Evolutionary conservation across 2,888 invertebrate species (phyloP).

Genomic region (Epinotia brunnichana): DNA sequence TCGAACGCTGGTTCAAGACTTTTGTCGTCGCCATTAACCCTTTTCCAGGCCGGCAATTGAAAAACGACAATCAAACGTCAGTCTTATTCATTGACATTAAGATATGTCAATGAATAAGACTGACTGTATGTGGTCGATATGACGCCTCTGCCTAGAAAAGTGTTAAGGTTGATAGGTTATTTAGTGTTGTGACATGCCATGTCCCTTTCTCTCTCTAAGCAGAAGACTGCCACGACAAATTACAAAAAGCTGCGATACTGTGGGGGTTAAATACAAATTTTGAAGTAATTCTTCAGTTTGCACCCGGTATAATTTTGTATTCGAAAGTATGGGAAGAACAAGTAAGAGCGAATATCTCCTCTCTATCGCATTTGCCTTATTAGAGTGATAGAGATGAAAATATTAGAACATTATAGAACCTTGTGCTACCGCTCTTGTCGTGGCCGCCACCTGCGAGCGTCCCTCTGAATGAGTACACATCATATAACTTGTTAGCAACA

Average conservation of each 20-base stretch:
- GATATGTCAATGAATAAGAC: no score
- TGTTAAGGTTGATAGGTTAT: conserved; percentile 20
- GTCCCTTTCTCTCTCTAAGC: conserved; percentile 57
- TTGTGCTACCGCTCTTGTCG: conserved; percentile 25
- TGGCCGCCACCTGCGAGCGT: conserved; percentile 57
- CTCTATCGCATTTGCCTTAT: background rate
- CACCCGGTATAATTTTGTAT: background rate
- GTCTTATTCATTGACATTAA: no score
- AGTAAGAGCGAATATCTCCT: background rate
- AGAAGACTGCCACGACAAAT: conserved; percentile 61
- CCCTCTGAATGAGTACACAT: conserved; percentile 72
- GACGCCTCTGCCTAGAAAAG: no score
- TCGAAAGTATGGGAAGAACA: background rate
- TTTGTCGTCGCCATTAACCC: background rate
- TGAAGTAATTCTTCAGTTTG: background rate
- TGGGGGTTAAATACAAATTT: background rate
- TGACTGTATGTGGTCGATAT: no score
- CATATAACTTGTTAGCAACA: conserved; percentile 82
- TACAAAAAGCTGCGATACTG: background rate
- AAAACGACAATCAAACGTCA: no score
- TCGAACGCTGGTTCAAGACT: background rate
- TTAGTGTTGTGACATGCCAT: conserved; percentile 62
- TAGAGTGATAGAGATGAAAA: background rate
- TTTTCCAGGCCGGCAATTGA: no score
- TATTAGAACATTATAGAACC: background rate